A percentile compares a stretch with the other conserved stretches of the same genome.
Evolutionary conservation across 2,888 invertebrate genomes (phyloP).

Genomic region (Imbricaverruca yamaguchii): DNA sequence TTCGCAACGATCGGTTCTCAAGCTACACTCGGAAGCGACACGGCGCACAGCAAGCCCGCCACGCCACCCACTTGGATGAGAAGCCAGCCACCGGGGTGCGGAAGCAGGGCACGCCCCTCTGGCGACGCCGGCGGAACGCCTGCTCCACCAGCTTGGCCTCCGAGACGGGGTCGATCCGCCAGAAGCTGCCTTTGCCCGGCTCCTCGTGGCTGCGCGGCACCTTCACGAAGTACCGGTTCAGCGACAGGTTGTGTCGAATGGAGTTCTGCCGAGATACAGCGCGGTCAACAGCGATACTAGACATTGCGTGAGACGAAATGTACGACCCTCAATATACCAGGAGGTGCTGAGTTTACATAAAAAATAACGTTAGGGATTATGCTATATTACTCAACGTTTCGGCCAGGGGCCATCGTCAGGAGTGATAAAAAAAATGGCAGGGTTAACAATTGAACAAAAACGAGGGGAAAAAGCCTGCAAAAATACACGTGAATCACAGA

Average conservation of each 20-base stretch:
- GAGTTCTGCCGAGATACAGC: constrained; percentile 50
- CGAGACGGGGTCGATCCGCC: constrained; percentile 95
- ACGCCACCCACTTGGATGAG: constrained; percentile 29
- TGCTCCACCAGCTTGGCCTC: constrained; percentile 94
- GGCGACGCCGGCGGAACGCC: constrained; percentile 77
- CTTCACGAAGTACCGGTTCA: constrained; percentile 61
- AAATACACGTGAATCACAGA: no score
- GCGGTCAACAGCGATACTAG: no score
- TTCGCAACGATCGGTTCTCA: no score
- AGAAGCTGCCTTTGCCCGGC: constrained; percentile 96
- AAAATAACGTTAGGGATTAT: no score
- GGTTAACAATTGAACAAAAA: no score
- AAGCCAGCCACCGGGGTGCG: constrained; percentile 54
- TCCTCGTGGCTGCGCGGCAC: constrained; percentile 60
- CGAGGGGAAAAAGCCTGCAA: no score
- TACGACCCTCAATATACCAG: no score
- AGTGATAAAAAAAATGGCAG: no score
- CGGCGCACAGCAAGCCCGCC: neutral
- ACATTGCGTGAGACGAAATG: no score
- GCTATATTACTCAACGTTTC: no score
- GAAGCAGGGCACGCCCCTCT: constrained; percentile 86
- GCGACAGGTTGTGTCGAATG: constrained; percentile 55
- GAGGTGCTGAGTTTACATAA: no score
- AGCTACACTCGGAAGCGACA: neutral
- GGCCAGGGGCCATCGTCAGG: no score